Percentiles rank a stretch among this genome's conserved stretches.
These are phyloP conservation scores for Pseudoatta argentina DNA, from an alignment of 1,140 invertebrate genomes.

Conservation along the genomic window DNA sequence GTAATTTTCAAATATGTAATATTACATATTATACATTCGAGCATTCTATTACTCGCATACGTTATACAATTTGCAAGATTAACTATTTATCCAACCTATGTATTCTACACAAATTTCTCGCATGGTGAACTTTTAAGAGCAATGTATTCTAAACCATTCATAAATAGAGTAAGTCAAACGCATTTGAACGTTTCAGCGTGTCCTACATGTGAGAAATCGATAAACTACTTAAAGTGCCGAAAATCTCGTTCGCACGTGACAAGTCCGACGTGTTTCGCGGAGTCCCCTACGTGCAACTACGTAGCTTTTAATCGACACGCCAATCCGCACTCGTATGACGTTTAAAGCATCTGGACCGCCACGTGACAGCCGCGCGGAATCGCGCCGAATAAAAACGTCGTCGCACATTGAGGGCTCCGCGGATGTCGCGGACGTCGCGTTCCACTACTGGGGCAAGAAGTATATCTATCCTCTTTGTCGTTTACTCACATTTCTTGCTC, in stretches of 20 bases:
- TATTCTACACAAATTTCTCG: neutral
- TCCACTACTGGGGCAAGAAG: neutral
- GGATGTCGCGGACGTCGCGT: neutral
- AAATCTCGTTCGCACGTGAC: conserved; percentile 4
- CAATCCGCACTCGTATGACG: neutral
- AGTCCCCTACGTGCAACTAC: neutral
- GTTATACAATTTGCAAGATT: neutral
- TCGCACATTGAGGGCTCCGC: neutral
- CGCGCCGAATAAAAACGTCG: neutral
- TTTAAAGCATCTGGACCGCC: neutral
- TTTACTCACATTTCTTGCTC: conserved; percentile 82
- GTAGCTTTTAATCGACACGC: neutral
- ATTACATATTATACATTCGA: neutral
- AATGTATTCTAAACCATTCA: neutral
- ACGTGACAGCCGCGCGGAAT: conserved; percentile 30
- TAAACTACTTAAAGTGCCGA: neutral
- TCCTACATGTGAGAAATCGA: neutral
- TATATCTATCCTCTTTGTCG: neutral
- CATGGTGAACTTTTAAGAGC: neutral
- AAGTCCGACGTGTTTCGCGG: neutral
- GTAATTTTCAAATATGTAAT: neutral
- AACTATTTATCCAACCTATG: neutral
- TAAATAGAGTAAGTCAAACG: neutral
- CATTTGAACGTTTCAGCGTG: neutral
- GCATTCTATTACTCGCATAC: neutral